Base-by-base conservation (phyloP, 2,113 vertebrate species). In the Cyprinus carpio region DNA sequence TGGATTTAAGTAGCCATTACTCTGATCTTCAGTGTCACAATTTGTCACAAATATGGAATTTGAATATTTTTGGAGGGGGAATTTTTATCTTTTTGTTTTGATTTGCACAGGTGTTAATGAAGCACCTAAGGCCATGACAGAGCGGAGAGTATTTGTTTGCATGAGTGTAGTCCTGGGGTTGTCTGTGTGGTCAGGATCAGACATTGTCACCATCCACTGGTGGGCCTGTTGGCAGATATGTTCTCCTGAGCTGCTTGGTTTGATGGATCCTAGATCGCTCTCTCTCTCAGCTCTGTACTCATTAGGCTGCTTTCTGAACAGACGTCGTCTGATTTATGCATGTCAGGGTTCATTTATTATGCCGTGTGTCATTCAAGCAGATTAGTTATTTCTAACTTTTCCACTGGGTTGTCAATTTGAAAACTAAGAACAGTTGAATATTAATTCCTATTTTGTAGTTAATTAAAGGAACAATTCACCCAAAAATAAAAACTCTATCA, bases 51-150 rank as follows among this genome's bases (percentile, higher is more conserved):
- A 87, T 83, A 69, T 72, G 85, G 64, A 83, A 72, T 87, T 75
- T 49, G 67, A 49, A 4, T n/a, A n/a, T 40, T 49, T 49, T 62
- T 25, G 2, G 58, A 9, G 0, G 58, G 8, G n/a, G 9, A 11
- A 11, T 11, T 10, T 10, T 23, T 3, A 8, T 60, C 1, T 60
- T 10, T 64, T 64, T 64, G 4, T 1, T 64, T 2, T 64, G 62
- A 84, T 81, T 84, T 81, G 16, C 16, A 23, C 71, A 43, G 67
- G 67, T 71, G 67, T 71, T 71, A 87, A 84, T 84, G 72, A 76
- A 64, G 40, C 82, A 76, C 82, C 86, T 76, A 49, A 81, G 82
- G 77, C 25, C 56, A 81, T 4, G 31, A 25, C n/a, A 51, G 69
- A 49, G 37, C 16, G 67, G 62, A 81, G 27, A 51, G 71, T 46